These are phyloP conservation scores for Pelusios castaneus DNA, from an alignment of 2,113 vertebrate genomes.

Conservation along the genomic window DNA sequence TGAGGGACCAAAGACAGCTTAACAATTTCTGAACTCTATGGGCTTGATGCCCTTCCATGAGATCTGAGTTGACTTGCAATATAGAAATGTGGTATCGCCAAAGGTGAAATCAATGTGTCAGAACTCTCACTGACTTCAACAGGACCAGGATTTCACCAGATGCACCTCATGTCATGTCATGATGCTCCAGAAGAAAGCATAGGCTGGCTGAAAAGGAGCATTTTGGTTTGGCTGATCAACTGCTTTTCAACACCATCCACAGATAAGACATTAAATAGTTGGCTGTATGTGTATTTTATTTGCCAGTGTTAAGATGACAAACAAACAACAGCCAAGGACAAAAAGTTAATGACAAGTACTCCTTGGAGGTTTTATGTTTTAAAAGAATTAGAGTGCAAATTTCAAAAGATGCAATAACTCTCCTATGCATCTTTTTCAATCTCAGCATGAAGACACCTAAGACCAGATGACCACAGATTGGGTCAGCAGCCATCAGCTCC, in stretches of 20 bases:
- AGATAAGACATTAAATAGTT: not conserved
- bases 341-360: constrained; percentile 14
- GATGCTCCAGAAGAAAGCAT: not conserved
- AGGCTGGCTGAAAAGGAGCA: not conserved
- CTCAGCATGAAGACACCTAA: not conserved
- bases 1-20: too few species aligned
- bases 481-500: not conserved
- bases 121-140: not conserved
- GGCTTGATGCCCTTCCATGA: not conserved
- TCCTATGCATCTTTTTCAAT: not conserved
- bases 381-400: not conserved
- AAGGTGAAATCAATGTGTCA: not conserved
- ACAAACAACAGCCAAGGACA: constrained; percentile 39
- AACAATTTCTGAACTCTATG: not conserved
- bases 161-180: not conserved
- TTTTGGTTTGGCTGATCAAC: constrained; percentile 21
- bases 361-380: constrained; percentile 10
- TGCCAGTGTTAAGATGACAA: constrained; percentile 27
- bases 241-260: constrained; percentile 15
- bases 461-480: not conserved
- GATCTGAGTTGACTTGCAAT: not conserved
- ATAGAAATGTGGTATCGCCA: not conserved
- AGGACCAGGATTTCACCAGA: not conserved
- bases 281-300: not conserved
- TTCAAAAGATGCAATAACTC: not conserved